Evolutionary conservation across 2,113 vertebrate genomes (phyloP).

Genomic region (Candoia aspera): DNA sequence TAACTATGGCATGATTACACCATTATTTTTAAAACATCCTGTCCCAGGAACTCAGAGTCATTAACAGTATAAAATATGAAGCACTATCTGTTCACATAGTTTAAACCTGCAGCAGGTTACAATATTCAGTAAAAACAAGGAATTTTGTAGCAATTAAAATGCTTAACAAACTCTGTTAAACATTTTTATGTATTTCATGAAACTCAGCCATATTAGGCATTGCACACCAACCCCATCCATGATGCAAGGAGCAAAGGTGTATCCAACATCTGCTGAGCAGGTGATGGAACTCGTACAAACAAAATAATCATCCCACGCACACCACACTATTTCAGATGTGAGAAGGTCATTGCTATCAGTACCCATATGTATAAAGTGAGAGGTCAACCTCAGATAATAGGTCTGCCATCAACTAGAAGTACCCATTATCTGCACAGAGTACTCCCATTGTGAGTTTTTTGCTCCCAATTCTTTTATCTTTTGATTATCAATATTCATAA

Average conservation of each 20-base stretch:
- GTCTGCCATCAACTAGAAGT: not conserved
- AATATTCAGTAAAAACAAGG: not conserved
- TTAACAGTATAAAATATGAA: not conserved
- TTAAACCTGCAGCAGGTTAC: not conserved
- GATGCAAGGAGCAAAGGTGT: not conserved
- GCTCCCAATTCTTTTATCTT: not conserved
- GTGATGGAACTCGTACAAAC: too few relatives aligned
- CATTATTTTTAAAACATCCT: not conserved
- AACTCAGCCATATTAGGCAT: not conserved
- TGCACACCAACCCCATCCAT: not conserved
- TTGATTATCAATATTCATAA: not conserved
- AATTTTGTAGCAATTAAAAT: not conserved
- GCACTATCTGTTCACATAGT: not conserved
- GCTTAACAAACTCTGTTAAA: not conserved
- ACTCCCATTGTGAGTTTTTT: not conserved
- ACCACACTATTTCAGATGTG: not conserved
- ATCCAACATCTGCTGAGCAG: not conserved
- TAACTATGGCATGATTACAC: not conserved
- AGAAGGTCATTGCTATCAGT: not conserved
- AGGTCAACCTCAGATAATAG: not conserved
- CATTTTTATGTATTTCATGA: not conserved
- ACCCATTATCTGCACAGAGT: not conserved
- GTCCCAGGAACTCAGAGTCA: not conserved
- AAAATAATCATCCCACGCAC: too few relatives aligned
- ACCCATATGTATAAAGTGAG: not conserved